Conservation (phyloP, 2,797 vertebrate species). For the Eutrigla gurnardus region DNA sequence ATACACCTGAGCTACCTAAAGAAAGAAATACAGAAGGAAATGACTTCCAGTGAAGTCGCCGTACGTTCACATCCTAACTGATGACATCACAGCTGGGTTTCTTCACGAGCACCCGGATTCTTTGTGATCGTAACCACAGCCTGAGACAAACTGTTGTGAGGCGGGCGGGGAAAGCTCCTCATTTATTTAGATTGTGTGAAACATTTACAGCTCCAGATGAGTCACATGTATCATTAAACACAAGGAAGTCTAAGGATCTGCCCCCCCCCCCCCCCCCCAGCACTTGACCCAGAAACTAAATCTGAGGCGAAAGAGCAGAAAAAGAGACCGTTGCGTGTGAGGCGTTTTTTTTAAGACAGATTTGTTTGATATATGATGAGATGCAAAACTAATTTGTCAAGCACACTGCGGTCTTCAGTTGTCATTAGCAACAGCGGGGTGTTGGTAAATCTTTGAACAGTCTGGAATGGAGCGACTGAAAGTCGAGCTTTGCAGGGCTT, state of each 20-base stretch:
- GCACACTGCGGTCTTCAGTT: slow-evolving; percentile 23
- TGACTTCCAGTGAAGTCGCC: background rate
- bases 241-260: slow-evolving; percentile 27
- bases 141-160: slow-evolving; percentile 43
- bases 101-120: slow-evolving; percentile 13
- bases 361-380: slow-evolving; percentile 52
- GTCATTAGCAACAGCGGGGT: slow-evolving; percentile 23
- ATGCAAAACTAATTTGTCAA: slow-evolving; percentile 42
- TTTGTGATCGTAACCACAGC: slow-evolving; percentile 47
- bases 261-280: slow-evolving; percentile 17
- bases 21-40: slow-evolving; percentile 11
- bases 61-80: slow-evolving; percentile 18
- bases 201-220: slow-evolving; percentile 74
- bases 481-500: slow-evolving; percentile 20
- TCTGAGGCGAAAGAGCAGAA: slow-evolving; percentile 5
- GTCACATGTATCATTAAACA: slow-evolving; percentile 74
- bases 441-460: slow-evolving; percentile 32
- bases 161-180: slow-evolving; percentile 45
- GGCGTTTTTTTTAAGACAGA: slow-evolving; percentile 39
- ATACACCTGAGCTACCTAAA: background rate
- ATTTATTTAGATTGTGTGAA: slow-evolving; percentile 76
- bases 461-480: slow-evolving; percentile 8
- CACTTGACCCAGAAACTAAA: slow-evolving; percentile 71
- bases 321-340: slow-evolving; percentile 6
- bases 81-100: slow-evolving; percentile 13